These are phyloP conservation scores for Periophthalmus magnuspinnatus DNA, from an alignment of 2,797 vertebrate species.

Conservation along the genomic window DNA sequence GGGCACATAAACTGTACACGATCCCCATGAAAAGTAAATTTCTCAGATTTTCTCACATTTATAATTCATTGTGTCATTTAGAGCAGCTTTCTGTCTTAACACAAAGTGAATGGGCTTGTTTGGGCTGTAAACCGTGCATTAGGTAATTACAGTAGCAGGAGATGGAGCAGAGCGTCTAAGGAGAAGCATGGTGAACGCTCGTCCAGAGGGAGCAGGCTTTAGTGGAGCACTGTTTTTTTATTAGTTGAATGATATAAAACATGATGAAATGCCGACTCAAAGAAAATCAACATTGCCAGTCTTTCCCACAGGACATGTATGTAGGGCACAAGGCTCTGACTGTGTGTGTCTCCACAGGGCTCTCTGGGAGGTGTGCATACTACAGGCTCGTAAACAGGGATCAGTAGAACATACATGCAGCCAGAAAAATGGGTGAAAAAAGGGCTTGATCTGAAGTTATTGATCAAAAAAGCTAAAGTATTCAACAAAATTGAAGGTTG, in stretches of 20 bases:
- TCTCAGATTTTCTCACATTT: not conserved
- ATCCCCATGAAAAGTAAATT: conserved; percentile 1
- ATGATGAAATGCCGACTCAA: conserved; percentile 80
- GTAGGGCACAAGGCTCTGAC: conserved; percentile 68
- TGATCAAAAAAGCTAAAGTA: not conserved
- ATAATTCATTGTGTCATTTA: conserved; percentile 16
- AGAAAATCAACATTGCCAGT: conserved; percentile 75
- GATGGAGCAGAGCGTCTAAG: conserved; percentile 47
- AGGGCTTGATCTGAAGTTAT: not conserved
- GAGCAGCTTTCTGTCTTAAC: conserved; percentile 21
- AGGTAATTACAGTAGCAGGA: conserved; percentile 49
- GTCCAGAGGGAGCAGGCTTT: conserved; percentile 76
- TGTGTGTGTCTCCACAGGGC: conserved; percentile 26
- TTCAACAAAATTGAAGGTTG: not conserved
- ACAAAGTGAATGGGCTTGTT: conserved; percentile 35
- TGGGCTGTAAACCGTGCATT: conserved; percentile 47
- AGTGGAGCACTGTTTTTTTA: conserved; percentile 77
- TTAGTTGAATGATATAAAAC: conserved; percentile 81
- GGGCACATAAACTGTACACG: not conserved
- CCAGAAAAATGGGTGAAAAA: not conserved
- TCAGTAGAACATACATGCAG: conserved; percentile 15
- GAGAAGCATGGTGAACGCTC: conserved; percentile 66
- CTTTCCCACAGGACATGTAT: conserved; percentile 71
- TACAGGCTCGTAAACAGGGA: conserved; percentile 22
- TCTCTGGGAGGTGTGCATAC: conserved; percentile 23